phyloP scores from a whole-genome alignment of 1,140 invertebrate genomes.

The Drosophila repletoides region DNA sequence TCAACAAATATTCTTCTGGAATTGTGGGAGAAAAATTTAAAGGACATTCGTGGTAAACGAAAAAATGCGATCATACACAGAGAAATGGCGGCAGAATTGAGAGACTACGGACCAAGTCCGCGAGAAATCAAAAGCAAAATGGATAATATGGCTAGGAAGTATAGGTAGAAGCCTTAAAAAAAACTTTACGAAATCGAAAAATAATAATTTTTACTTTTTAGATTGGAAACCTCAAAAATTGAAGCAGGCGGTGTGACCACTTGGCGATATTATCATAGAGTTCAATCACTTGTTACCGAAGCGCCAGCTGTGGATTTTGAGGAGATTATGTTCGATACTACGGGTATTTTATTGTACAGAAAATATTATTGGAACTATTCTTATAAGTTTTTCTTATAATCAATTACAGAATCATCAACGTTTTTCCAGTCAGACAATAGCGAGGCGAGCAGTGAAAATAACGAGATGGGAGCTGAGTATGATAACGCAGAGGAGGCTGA shows the following conservation, averaged over 20 bases:
- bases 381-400: background rate
- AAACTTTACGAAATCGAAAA: background rate
- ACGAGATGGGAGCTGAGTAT: background rate
- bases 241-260: conserved; percentile 26
- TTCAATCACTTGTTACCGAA: conserved; percentile 40
- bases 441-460: background rate
- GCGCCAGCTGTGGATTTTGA: conserved; percentile 43
- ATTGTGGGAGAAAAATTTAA: conserved; percentile 44
- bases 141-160: conserved; percentile 59
- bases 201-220: background rate
- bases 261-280: conserved; percentile 49
- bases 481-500: background rate
- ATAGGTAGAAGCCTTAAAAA: conserved; percentile 20
- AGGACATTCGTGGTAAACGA: conserved; percentile 14
- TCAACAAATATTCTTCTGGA: conserved; percentile 48
- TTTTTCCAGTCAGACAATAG: conserved; percentile 15
- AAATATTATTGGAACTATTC: no score
- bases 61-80: conserved; percentile 40
- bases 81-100: conserved; percentile 42
- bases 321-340: conserved; percentile 39
- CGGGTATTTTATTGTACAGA: background rate
- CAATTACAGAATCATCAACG: background rate
- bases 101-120: conserved; percentile 36
- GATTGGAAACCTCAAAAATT: conserved; percentile 37
- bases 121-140: conserved; percentile 56